These are phyloP conservation scores for Ophion ventricosus DNA, from an alignment of 2,888 invertebrate genomes.

Conservation along the genomic window DNA sequence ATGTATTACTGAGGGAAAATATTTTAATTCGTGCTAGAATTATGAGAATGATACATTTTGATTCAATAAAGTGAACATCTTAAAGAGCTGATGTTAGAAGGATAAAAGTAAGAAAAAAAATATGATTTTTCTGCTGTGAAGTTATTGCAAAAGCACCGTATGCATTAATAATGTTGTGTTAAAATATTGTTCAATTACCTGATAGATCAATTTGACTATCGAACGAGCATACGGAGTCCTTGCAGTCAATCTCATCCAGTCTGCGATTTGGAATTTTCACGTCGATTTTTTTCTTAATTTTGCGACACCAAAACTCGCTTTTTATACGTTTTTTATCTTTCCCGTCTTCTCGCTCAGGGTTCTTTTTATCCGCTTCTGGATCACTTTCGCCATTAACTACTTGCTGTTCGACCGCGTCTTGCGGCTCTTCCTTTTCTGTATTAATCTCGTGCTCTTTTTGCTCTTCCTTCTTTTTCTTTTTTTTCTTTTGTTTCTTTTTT, in stretches of 20 bases:
- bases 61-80: too few species aligned
- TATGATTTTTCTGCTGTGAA: not conserved
- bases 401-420: not conserved
- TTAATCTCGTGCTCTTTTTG: not conserved
- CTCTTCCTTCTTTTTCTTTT: constrained; percentile 17
- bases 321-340: constrained; percentile 23
- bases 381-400: constrained; percentile 24
- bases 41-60: too few species aligned
- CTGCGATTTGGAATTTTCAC: constrained; percentile 13
- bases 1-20: too few species aligned
- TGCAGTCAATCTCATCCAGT: constrained; percentile 63
- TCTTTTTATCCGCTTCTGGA: constrained; percentile 25
- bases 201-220: constrained; percentile 72
- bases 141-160: not conserved
- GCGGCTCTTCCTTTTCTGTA: constrained; percentile 10
- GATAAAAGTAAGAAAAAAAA: not conserved
- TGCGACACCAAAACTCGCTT: constrained; percentile 35
- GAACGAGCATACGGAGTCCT: constrained; percentile 73
- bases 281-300: constrained; percentile 43
- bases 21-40: too few species aligned
- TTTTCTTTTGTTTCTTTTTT: constrained; percentile 19
- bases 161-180: not conserved
- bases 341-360: constrained; percentile 7
- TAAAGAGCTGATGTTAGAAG: not conserved
- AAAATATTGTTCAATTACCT: constrained; percentile 66